Percentiles rank a stretch among this genome's conserved stretches.
phyloP scores from a whole-genome alignment of 2,113 vertebrate genomes.

The Lanius collurio region DNA sequence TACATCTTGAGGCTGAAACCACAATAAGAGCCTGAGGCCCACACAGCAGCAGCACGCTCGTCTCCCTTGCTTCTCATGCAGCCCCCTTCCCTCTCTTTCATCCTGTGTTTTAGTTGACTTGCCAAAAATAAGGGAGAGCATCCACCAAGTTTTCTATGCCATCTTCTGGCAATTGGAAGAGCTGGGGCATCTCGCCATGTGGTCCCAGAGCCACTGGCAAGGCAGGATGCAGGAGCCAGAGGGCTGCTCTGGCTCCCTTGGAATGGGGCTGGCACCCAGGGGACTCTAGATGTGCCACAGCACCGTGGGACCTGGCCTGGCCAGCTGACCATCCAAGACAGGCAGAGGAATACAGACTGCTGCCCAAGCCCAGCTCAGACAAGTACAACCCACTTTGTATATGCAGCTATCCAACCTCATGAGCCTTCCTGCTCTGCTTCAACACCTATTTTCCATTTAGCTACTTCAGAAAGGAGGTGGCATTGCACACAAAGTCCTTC shows the following conservation, averaged over 20 bases:
- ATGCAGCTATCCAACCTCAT: background rate
- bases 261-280: background rate
- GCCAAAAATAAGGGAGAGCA: background rate
- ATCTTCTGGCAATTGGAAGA: background rate
- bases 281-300: background rate
- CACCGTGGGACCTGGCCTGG: fast-evolving
- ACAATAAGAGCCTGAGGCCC: background rate
- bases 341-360: background rate
- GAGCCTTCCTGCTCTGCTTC: background rate
- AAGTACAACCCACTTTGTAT: background rate
- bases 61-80: fast-evolving
- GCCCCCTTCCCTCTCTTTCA: background rate
- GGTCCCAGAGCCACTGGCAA: background rate
- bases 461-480: background rate
- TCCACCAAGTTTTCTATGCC: background rate
- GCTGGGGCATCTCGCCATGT: fast-evolving
- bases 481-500: background rate
- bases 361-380: background rate
- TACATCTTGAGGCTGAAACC: background rate
- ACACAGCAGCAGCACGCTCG: background rate
- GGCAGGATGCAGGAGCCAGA: background rate
- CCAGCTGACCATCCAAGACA: background rate
- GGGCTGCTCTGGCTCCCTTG: background rate
- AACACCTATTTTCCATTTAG: background rate
- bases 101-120: background rate